phyloP scores from a whole-genome alignment of 1,140 invertebrate genomes.

The Tetramorium simillimum region DNA sequence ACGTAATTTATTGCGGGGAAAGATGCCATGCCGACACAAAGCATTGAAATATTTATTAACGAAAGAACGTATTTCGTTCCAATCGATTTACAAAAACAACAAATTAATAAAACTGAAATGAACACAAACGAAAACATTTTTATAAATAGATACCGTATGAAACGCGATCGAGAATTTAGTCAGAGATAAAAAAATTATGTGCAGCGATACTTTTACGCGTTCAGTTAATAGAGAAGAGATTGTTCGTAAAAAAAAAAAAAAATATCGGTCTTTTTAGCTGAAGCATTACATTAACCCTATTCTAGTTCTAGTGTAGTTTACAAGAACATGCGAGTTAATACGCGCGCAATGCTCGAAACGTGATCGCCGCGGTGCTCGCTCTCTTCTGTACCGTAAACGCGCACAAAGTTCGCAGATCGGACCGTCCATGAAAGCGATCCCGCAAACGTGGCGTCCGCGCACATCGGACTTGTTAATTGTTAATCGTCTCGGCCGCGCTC shows the following conservation, averaged over 20 bases:
- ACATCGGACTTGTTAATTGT: slow-evolving; percentile 73
- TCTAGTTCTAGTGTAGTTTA: neutral
- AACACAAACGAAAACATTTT: neutral
- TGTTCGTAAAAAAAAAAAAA: neutral
- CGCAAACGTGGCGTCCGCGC: slow-evolving; percentile 26
- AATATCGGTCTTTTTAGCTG: neutral
- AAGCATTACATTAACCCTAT: too few species aligned
- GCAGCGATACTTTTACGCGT: neutral
- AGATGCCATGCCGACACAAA: slow-evolving; percentile 15
- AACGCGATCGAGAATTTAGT: neutral
- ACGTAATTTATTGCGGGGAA: slow-evolving; percentile 55
- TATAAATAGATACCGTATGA: neutral
- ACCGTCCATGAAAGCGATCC: slow-evolving; percentile 23
- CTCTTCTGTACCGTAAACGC: neutral
- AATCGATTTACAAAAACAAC: slow-evolving; percentile 1
- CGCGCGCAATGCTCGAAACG: neutral
- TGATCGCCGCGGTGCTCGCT: neutral
- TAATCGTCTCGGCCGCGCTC: slow-evolving; percentile 69
- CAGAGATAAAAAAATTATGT: neutral
- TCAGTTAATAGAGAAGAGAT: neutral
- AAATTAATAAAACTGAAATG: slow-evolving; percentile 34
- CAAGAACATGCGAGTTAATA: neutral
- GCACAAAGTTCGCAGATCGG: slow-evolving; percentile 46
- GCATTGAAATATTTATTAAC: slow-evolving; percentile 44
- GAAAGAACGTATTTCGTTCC: slow-evolving; percentile 12